These are phyloP conservation scores for Neoseiulus cucumeris DNA, from an alignment of 1,140 invertebrate genomes.

Conservation along the genomic window DNA sequence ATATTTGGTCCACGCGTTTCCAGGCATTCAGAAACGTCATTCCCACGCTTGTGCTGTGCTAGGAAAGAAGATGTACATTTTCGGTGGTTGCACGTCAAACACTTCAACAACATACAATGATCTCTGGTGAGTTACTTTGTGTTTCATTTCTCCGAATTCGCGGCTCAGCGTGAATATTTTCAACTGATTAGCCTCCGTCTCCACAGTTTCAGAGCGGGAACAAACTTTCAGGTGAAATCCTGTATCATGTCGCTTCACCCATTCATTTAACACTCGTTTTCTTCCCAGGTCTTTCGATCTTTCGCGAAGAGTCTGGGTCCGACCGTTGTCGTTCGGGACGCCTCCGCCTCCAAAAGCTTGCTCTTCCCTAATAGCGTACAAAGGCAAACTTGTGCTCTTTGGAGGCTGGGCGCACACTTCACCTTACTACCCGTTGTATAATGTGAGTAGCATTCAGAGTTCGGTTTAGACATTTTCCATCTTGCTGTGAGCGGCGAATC, in stretches of 20 bases:
- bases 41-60: constrained; percentile 6
- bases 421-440: constrained; percentile 57
- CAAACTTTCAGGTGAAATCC: constrained; percentile 26
- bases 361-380: constrained; percentile 66
- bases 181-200: constrained; percentile 69
- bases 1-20: too few species aligned
- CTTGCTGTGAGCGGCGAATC: too few species aligned
- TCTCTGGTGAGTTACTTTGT: constrained; percentile 54
- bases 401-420: constrained; percentile 89
- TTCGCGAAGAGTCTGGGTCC: constrained; percentile 17
- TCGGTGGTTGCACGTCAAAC: constrained; percentile 76
- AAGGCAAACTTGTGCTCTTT: constrained; percentile 64
- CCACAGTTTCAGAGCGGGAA: constrained; percentile 58
- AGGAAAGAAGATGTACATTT: constrained; percentile 54
- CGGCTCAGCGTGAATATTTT: too few species aligned
- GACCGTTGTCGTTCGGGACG: constrained; percentile 36
- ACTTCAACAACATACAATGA: constrained; percentile 90
- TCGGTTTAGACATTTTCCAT: too few species aligned
- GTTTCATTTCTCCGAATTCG: background rate
- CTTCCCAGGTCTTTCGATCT: constrained; percentile 14
- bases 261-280: background rate
- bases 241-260: background rate
- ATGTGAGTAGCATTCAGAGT: too few species aligned
- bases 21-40: background rate
- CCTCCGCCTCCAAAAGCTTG: constrained; percentile 92